Conservation (phyloP, 30 jellyfish, hydroid and myxozoan genomes). For the Aurelia coerulea region DNA sequence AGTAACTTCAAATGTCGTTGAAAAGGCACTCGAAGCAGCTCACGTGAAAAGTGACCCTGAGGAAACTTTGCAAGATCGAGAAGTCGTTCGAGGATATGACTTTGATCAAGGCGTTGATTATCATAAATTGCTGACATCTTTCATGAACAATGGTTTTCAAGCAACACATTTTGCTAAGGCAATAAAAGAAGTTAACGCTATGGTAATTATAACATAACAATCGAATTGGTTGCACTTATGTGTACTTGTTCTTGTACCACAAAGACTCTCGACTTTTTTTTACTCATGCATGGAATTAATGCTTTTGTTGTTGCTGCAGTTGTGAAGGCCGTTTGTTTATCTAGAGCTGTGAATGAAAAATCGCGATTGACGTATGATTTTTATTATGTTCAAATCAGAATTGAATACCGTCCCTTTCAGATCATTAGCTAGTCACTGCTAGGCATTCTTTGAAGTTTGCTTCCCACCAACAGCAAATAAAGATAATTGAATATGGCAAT, state of each 20-base stretch:
- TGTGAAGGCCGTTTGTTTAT: no score
- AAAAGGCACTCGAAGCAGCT: conserved; percentile 48
- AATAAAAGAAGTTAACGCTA: conserved; percentile 73
- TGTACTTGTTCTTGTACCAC: neutral
- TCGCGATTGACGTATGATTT: no score
- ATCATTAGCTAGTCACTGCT: no score
- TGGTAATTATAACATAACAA: conserved; percentile 47
- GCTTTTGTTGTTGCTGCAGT: no score
- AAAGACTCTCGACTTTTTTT: no score
- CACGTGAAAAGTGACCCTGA: conserved; percentile 47
- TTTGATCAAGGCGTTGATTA: conserved; percentile 87
- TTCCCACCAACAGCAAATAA: no score
- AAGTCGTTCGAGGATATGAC: conserved; percentile 88
- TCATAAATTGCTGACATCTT: conserved; percentile 69
- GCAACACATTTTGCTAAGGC: conserved; percentile 93
- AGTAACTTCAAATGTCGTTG: neutral
- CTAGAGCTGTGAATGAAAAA: no score
- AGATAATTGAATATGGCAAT: no score
- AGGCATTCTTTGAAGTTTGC: no score
- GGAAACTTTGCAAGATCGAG: conserved; percentile 3
- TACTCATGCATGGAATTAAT: no score
- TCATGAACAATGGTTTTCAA: conserved; percentile 88
- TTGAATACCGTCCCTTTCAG: no score
- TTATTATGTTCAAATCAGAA: no score
- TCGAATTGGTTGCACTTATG: neutral